phyloP scores from a whole-genome alignment of 2,797 vertebrate genomes.

The Sarcophilus harrisii region DNA sequence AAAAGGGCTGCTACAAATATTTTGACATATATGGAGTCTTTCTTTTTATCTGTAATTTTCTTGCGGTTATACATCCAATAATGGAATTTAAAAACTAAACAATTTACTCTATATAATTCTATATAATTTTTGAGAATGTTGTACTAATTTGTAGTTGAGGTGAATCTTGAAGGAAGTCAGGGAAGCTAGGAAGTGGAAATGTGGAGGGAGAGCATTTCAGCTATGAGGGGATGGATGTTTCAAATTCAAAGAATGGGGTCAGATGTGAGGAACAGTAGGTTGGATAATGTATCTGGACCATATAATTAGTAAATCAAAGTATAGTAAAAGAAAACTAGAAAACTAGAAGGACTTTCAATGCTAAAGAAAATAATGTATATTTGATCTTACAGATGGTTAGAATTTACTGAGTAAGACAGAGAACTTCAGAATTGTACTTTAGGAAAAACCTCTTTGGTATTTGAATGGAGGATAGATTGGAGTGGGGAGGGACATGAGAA shows the following conservation, averaged over 20 bases:
- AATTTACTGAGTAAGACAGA: neutral
- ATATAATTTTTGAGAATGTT: neutral
- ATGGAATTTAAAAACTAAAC: neutral
- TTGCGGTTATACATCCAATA: no score
- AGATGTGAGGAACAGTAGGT: neutral
- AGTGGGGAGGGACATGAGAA: neutral
- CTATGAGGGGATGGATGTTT: neutral
- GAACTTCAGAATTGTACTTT: neutral
- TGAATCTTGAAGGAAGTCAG: neutral
- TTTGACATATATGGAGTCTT: no score
- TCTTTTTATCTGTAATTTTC: no score
- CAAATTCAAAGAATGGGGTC: neutral
- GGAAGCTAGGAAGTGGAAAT: neutral
- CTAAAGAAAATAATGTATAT: neutral
- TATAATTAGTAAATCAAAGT: neutral
- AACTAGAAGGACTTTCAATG: neutral
- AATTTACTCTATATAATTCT: neutral
- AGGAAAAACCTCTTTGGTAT: neutral
- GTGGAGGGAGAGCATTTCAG: neutral
- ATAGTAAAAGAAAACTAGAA: neutral
- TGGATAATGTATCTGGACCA: neutral
- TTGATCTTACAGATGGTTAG: neutral
- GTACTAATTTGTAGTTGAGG: neutral
- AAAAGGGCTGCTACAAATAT: no score
- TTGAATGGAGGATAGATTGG: neutral